Percentiles rank a stretch among this genome's conserved stretches.
phyloP scores from a whole-genome alignment of 2,113 vertebrate genomes.

The Arizona elegans region DNA sequence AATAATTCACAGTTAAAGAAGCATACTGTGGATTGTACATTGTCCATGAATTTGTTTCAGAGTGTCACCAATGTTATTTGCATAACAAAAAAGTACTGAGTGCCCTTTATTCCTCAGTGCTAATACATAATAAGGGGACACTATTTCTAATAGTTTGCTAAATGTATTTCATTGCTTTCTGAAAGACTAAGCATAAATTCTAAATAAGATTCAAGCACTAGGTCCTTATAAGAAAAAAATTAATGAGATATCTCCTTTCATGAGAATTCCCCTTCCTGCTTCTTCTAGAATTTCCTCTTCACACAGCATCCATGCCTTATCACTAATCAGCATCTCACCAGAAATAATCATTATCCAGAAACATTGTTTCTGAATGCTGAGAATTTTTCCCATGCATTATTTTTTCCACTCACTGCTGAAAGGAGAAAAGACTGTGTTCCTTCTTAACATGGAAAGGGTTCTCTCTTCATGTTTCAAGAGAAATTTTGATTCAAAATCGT shows the following conservation, averaged over 20 bases:
- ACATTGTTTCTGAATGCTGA: background rate
- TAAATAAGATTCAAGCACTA: background rate
- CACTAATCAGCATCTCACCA: background rate
- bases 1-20: background rate
- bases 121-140: background rate
- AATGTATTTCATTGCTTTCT: background rate
- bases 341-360: background rate
- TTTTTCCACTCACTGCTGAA: background rate
- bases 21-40: background rate
- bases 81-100: background rate
- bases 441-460: background rate
- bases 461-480: background rate
- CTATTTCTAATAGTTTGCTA: background rate
- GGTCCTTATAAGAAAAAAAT: background rate
- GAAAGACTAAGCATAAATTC: background rate
- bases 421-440: background rate
- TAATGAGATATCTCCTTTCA: too few relatives aligned
- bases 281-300: background rate
- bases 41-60: background rate
- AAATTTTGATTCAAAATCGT: background rate
- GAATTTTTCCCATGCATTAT: background rate
- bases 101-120: background rate
- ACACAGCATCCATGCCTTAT: background rate
- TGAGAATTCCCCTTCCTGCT: background rate
- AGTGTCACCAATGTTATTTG: background rate